A percentile compares a stretch with the other conserved stretches of the same genome.
phyloP scores from a whole-genome alignment of 2,888 invertebrate species.

The Orthosia gracilis region DNA sequence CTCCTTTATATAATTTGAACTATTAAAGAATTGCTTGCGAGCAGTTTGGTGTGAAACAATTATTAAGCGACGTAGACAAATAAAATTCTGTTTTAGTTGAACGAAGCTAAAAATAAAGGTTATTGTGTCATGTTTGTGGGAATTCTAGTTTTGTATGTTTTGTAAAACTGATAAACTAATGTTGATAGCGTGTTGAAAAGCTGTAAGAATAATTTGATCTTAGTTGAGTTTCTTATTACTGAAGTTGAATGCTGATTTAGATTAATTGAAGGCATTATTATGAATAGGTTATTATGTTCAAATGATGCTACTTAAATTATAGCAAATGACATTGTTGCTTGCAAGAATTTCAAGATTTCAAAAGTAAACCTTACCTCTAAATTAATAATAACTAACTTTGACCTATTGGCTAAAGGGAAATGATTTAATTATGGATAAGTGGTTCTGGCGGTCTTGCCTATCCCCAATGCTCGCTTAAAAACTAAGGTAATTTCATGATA shows the following conservation, averaged over 20 bases:
- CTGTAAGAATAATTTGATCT: slow-evolving; percentile 16
- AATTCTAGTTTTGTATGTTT: slow-evolving; percentile 5
- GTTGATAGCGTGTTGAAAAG: slow-evolving; percentile 3
- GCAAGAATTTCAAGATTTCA: slow-evolving; percentile 1
- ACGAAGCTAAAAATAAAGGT: slow-evolving; percentile 41
- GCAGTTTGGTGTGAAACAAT: slow-evolving; percentile 47
- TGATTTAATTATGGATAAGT: slow-evolving; percentile 39
- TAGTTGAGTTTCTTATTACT: neutral
- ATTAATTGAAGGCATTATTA: neutral
- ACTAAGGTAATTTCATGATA: neutral
- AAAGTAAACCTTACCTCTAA: neutral
- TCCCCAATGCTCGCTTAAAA: slow-evolving; percentile 20
- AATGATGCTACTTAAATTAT: neutral
- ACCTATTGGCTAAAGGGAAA: slow-evolving; percentile 3
- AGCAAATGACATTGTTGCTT: neutral
- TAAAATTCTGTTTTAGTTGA: slow-evolving; percentile 16
- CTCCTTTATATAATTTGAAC: slow-evolving; percentile 43
- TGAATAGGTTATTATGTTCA: neutral
- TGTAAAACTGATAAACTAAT: slow-evolving; percentile 2
- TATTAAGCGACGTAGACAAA: slow-evolving; percentile 13
- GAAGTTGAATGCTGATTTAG: slow-evolving; percentile 4
- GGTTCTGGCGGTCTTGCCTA: slow-evolving; percentile 14
- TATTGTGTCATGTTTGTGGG: slow-evolving; percentile 26
- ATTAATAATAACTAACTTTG: neutral
- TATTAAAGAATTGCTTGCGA: slow-evolving; percentile 28